A percentile compares a stretch with the other conserved stretches of the same genome.
Conservation (phyloP, 2,888 invertebrate genomes). For the Trachelus tabidus region DNA sequence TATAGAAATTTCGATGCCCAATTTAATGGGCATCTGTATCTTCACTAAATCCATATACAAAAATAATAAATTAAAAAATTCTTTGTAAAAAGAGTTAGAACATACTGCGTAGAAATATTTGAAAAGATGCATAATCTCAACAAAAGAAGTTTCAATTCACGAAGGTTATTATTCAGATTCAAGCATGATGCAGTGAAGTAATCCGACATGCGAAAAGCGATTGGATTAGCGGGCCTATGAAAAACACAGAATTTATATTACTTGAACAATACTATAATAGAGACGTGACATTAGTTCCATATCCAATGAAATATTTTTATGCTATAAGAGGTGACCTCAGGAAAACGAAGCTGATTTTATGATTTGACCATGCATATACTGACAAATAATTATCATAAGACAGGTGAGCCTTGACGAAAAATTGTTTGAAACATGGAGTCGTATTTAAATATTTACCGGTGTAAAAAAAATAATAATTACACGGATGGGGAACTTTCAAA, state of each 20-base stretch:
- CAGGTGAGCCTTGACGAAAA: no score
- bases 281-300: no score
- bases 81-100: not conserved
- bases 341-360: no score
- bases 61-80: no score
- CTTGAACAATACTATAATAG: not conserved
- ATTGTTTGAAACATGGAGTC: not conserved
- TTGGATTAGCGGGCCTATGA: not conserved
- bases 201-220: not conserved
- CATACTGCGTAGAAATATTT: no score
- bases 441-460: not conserved
- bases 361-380: no score
- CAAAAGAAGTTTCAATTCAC: not conserved
- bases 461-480: not conserved
- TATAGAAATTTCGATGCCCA: not conserved
- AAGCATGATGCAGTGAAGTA: not conserved
- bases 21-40: not conserved
- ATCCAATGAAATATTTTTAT: no score
- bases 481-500: not conserved
- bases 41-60: not conserved
- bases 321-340: no score
- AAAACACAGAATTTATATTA: not conserved
- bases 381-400: no score
- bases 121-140: no score
- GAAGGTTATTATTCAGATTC: not conserved